Percentiles rank a stretch among this genome's conserved stretches.
Evolutionary conservation across 2,888 invertebrate genomes (phyloP).

Genomic region (Dorcus hopei): DNA sequence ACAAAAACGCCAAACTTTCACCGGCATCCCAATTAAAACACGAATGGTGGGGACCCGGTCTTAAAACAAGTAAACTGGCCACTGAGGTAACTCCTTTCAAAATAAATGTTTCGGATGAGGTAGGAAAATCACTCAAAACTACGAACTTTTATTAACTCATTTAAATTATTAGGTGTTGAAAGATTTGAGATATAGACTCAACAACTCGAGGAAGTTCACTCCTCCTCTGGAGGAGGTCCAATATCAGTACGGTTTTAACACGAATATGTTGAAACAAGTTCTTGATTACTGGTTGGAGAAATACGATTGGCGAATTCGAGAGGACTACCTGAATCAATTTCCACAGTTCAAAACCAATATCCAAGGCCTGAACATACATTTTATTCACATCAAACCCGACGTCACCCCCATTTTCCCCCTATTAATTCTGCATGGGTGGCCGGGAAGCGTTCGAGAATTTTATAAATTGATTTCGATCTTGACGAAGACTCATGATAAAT

Average conservation of each 20-base stretch:
- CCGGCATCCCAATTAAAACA: neutral
- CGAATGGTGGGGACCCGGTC: slow-evolving; percentile 10
- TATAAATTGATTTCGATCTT: slow-evolving; percentile 70
- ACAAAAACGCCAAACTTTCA: neutral
- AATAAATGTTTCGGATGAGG: slow-evolving; percentile 57
- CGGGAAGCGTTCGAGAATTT: slow-evolving; percentile 82
- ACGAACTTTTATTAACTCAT: neutral
- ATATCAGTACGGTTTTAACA: slow-evolving; percentile 81
- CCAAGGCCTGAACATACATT: slow-evolving; percentile 66
- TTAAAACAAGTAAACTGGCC: too few species aligned
- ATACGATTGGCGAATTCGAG: slow-evolving; percentile 65
- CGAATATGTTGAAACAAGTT: slow-evolving; percentile 64
- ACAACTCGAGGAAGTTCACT: slow-evolving; percentile 43
- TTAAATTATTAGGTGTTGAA: slow-evolving; percentile 44
- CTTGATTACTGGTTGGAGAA: slow-evolving; percentile 72
- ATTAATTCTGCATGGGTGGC: slow-evolving; percentile 84
- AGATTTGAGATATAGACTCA: slow-evolving; percentile 57
- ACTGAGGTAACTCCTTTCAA: slow-evolving; percentile 51
- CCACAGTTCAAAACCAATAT: slow-evolving; percentile 69
- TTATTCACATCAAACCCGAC: slow-evolving; percentile 54
- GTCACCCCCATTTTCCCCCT: slow-evolving; percentile 57
- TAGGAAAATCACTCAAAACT: slow-evolving; percentile 33
- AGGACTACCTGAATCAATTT: slow-evolving; percentile 60
- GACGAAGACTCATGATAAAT: slow-evolving; percentile 50
- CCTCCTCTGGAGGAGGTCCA: slow-evolving; percentile 63